Percentiles rank a stretch among this genome's conserved stretches.
Evolutionary conservation across 2,797 vertebrate genomes (phyloP).

Genomic region (Semotilus atromaculatus): DNA sequence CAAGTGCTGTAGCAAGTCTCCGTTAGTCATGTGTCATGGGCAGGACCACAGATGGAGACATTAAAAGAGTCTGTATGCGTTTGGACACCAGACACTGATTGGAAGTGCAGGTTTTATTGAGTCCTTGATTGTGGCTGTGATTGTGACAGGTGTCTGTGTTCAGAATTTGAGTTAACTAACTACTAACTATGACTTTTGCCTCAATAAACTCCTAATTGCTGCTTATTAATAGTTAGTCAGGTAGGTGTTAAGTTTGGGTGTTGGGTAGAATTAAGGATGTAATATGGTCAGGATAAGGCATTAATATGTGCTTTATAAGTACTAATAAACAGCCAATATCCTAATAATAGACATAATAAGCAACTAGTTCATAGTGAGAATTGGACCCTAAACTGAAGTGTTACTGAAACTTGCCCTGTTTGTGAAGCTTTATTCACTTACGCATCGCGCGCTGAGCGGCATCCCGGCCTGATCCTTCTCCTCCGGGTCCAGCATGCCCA

Average conservation of each 20-base stretch:
- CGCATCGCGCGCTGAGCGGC: slow-evolving; percentile 91
- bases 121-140: no score
- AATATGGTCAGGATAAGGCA: not conserved
- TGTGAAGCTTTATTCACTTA: slow-evolving; percentile 69
- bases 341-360: not conserved
- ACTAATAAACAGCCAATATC: not conserved
- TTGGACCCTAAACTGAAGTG: no score
- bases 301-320: not conserved
- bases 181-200: no score
- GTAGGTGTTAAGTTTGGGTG: not conserved
- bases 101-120: no score
- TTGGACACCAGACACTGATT: no score
- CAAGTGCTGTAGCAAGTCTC: no score
- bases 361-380: no score
- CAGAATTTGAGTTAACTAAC: no score
- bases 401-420: not conserved
- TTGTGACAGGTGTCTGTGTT: no score
- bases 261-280: not conserved
- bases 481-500: slow-evolving; percentile 92
- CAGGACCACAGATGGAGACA: no score
- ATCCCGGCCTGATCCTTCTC: slow-evolving; percentile 87
- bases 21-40: no score
- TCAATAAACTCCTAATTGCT: not conserved
- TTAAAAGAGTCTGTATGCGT: no score
- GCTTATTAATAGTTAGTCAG: not conserved